Evolutionary conservation across 2,797 vertebrate genomes (phyloP).

Genomic region (Apodemus agrarius): DNA sequence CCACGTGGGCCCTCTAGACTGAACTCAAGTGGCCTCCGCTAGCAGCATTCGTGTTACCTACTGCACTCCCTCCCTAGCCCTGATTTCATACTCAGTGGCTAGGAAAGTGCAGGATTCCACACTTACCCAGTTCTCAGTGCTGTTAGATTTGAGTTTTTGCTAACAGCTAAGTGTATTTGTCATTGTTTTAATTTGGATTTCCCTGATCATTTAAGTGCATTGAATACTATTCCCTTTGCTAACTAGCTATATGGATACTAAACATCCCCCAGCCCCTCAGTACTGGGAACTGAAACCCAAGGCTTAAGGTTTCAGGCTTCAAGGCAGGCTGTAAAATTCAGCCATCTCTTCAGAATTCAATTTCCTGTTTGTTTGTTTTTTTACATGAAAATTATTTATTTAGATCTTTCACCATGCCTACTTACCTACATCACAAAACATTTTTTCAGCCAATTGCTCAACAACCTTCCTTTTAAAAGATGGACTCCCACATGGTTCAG

Average conservation of each 20-base stretch:
- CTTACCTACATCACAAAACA: neutral
- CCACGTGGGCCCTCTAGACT: neutral
- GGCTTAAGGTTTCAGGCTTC: neutral
- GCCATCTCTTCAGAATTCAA: neutral
- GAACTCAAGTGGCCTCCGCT: neutral
- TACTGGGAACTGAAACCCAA: neutral
- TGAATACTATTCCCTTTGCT: neutral
- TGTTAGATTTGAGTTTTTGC: neutral
- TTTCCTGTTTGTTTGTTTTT: neutral
- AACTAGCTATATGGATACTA: neutral
- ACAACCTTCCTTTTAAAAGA: neutral
- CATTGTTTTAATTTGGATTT: slow-evolving; percentile 9
- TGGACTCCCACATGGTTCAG: neutral
- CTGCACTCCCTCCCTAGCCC: neutral
- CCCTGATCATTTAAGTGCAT: neutral
- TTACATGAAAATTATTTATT: neutral
- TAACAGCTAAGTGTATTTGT: neutral
- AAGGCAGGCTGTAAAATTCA: neutral
- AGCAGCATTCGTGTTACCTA: neutral
- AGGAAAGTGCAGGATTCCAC: neutral
- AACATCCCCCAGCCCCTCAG: neutral
- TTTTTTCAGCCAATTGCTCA: neutral
- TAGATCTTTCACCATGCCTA: neutral
- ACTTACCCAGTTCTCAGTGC: neutral
- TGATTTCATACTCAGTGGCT: neutral